A percentile compares a stretch with the other conserved stretches of the same genome.
Evolutionary conservation across 1,140 invertebrate species (phyloP).

Genomic region (Zaprionus vittiger): DNA sequence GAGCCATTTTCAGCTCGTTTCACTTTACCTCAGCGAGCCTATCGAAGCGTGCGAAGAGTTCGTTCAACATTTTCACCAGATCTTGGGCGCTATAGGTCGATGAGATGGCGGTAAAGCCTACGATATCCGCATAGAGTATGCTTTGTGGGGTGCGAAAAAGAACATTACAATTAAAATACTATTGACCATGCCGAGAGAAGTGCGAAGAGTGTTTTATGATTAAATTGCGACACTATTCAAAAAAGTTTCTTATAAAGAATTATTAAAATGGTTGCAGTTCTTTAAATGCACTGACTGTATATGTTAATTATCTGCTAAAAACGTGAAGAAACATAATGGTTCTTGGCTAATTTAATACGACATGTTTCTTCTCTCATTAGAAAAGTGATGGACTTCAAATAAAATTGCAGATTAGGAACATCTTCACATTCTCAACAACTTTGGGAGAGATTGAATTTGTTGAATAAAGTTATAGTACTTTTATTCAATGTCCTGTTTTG

Average conservation of each 20-base stretch:
- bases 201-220: background rate
- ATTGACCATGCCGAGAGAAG: background rate
- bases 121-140: constrained; percentile 96
- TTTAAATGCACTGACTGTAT: no score
- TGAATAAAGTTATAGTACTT: no score
- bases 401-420: background rate
- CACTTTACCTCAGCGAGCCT: constrained; percentile 92
- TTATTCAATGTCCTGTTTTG: no score
- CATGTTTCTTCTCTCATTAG: background rate
- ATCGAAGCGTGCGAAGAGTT: constrained; percentile 96
- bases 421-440: no score
- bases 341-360: no score
- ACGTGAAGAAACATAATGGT: no score
- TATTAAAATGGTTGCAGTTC: background rate
- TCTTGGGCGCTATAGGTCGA: constrained; percentile 97
- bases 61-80: constrained; percentile 96
- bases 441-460: no score
- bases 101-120: constrained; percentile 97
- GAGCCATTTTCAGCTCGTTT: constrained; percentile 20
- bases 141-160: constrained; percentile 82
- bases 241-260: background rate
- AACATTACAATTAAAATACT: constrained; percentile 37
- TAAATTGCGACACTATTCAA: background rate
- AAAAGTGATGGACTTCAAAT: background rate
- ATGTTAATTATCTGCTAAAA: no score